phyloP scores from a whole-genome alignment of 1,140 invertebrate genomes.

The Calycopis cecrops region DNA sequence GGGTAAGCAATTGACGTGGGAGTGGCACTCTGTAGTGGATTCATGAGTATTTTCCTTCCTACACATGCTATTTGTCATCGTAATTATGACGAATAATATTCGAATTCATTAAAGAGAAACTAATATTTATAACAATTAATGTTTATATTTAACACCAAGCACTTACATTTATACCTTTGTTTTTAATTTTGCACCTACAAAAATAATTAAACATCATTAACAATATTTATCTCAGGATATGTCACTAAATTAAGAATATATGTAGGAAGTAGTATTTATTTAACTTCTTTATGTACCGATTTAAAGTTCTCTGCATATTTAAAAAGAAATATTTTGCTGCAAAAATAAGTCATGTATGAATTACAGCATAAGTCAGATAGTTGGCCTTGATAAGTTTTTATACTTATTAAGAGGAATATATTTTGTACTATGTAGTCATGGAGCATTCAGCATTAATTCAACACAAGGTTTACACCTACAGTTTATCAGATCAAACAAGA shows the following conservation, averaged over 20 bases:
- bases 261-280: not conserved
- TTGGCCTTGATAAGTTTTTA: too few relatives aligned
- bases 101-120: not conserved
- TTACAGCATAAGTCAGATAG: too few relatives aligned
- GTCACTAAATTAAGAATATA: not conserved
- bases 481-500: too few relatives aligned
- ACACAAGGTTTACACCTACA: too few relatives aligned
- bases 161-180: too few relatives aligned
- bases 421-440: too few relatives aligned
- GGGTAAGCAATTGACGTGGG: constrained; percentile 60
- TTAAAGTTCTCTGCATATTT: too few relatives aligned
- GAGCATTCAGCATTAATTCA: too few relatives aligned
- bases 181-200: not conserved
- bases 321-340: too few relatives aligned
- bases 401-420: too few relatives aligned
- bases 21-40: constrained; percentile 47
- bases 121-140: not conserved
- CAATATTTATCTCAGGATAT: not conserved
- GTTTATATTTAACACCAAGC: too few relatives aligned
- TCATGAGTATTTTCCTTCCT: constrained; percentile 15
- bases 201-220: not conserved
- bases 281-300: not conserved
- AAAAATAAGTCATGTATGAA: too few relatives aligned
- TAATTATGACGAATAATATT: constrained; percentile 3
- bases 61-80: constrained; percentile 8